These are phyloP conservation scores for cattle (Bos taurus) DNA, from an alignment of 2,113 vertebrate species.

Conservation along the genomic window DNA sequence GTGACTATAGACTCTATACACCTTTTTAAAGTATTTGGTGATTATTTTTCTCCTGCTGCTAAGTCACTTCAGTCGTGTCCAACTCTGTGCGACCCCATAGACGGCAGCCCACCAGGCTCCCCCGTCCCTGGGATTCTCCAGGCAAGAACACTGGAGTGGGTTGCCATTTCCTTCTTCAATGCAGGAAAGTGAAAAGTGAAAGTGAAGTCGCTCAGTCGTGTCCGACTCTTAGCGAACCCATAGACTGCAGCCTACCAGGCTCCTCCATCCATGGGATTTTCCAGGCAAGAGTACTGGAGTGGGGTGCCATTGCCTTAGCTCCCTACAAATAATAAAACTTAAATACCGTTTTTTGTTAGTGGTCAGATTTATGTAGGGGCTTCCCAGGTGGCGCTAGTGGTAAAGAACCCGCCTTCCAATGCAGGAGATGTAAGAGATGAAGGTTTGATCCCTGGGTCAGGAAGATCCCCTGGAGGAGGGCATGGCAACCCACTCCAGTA, in stretches of 20 bases:
- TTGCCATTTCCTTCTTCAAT: too few relatives aligned
- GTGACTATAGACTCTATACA: background rate
- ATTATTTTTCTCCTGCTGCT: constrained; percentile 13
- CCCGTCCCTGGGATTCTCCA: too few relatives aligned
- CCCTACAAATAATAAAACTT: background rate
- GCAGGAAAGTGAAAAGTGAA: too few relatives aligned
- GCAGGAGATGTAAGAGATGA: background rate
- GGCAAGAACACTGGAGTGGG: too few relatives aligned
- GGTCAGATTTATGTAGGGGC: background rate
- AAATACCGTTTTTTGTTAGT: background rate
- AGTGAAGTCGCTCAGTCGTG: too few relatives aligned
- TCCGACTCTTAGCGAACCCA: too few relatives aligned
- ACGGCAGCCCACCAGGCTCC: too few relatives aligned
- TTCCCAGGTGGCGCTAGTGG: background rate
- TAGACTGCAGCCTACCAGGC: too few relatives aligned
- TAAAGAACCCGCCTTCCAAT: background rate
- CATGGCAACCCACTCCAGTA: background rate
- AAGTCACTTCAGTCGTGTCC: too few relatives aligned
- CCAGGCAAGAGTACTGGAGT: too few relatives aligned
- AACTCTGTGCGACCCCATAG: too few relatives aligned
- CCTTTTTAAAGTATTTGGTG: background rate
- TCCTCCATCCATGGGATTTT: too few relatives aligned
- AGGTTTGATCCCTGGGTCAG: background rate
- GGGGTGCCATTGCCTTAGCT: background rate
- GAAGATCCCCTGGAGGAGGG: background rate